Base-by-base conservation (phyloP, 2,113 vertebrate genomes). In the Misgurnus anguillicaudatus region DNA sequence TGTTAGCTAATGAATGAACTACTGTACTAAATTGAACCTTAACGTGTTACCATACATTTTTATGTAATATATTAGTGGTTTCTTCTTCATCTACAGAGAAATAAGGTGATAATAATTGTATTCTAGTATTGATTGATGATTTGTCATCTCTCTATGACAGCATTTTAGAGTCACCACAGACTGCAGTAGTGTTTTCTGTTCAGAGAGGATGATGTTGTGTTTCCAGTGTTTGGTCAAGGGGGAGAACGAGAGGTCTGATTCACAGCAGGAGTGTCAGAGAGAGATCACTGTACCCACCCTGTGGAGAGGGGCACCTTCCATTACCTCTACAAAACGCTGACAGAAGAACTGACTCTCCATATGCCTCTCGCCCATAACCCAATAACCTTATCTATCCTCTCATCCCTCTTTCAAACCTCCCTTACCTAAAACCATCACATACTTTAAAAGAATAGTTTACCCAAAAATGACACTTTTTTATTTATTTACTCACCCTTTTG, bases 271-370 rank as follows among this genome's bases (percentile, higher is more conserved):
- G 38, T 19, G 45, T 64, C 77, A 76, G 47, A 80, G 55, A 83
- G n/a, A 48, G 58, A 55, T 60, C 58, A 19, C 58, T 80, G 65
- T 76, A 71, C 63, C 64, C 42, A 71, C 65, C 78, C 63, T 61
- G 31, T 69, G 63, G 74, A 63, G 79, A 75, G 80, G 79, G 81
- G 80, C 80, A 86, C 85, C 84, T 88, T 86, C 64, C 31, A 0
- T 64, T 60, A 65, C 81, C 82, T 79, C 17, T 82, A 77, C 71
- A 57, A 83, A 82, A 41, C 73, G 87, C 89, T 90, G 89, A 90
- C 87, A 60, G 31, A 51, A 69, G 65, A 64, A 24, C 19, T 51
- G 61, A 51, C 60, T 66, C 66, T 83, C 58, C 36, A 73, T 81
- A 65, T 66, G 82, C 64, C 67, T 42, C 57, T 72, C 60, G 48